Base-by-base conservation (phyloP, 2,888 invertebrate genomes). In the Plebejus anna region DNA sequence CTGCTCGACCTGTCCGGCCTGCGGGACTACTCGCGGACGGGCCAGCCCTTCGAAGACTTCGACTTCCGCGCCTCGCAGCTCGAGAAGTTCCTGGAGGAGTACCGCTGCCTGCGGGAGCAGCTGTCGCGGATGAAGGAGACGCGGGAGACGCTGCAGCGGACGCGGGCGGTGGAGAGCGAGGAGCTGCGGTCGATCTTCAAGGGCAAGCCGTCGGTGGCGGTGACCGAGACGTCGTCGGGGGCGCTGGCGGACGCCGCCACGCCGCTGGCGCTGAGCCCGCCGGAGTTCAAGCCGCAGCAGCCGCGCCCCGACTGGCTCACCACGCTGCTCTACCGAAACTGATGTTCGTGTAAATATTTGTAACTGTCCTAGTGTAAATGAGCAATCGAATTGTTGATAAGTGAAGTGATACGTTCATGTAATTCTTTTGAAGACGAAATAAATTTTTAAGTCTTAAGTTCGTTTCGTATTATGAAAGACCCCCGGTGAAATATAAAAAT, bases 31-130 rank as follows among this genome's bases (percentile, higher is more conserved):
- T 90, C 94, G 22, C 89, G 90, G 32, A 86, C 89, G 5, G 89
- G 89, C 38, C 91, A 89, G 78, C 91, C 95, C 1, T 87, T 92
- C 78, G 94, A 95, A 78, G 95, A 95, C 72, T 97, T 96, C 86
- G 97, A 97, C 84, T 97, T 97, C 83, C 96, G 97, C 85, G 96
- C 97, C 0, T 96, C 97, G 22, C 97, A 97, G 85, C 89, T 97
- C 79, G 97, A 97, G 84, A 95, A 96, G 77, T 97, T 97, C 86
- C 94, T 97, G 71, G 96, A 97, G 83, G 97, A 97, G 85, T 97
- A 97, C 84, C 95, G 97, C 81, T 96, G 94, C 82, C 93, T 97
- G 77, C 96, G 97, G 85, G 96, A 96, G 84, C 96, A 97, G 86
- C 90, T 97, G 80, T 96, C 96, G 78, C 96, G 96, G 86, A 97